Base-by-base conservation (phyloP, 2,113 vertebrate genomes). In the Nannospalax galili region DNA sequence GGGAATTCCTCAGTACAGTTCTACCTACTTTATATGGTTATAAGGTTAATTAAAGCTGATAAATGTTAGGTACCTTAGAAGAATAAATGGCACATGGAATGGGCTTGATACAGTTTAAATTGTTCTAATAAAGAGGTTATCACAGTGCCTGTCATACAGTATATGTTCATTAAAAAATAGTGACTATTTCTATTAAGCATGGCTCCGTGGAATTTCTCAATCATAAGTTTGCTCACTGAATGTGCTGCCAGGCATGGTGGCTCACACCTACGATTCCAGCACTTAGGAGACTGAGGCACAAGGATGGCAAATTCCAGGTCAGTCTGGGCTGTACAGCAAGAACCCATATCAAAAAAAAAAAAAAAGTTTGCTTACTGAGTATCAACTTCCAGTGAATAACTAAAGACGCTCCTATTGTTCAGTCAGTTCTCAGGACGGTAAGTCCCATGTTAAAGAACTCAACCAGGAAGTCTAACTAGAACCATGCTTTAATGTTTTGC, bases 141-240 rank as follows among this genome's bases (percentile, higher is more conserved):
- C 24, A 64, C n/a, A 87, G 19, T 73, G 4, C 48, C 42, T 69
- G 72, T 28, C 17, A 37, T 28, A 64, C 74, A 62, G 17, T 28
- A 64, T 64, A 65, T 32, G n/a, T 9, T 90, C 37, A 85, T 73
- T 96, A 48, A 89, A 96, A 84, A 4, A 32, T 11, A 88, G 88
- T 3, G 58, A 56, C 19, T 58, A 17, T 58, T 58, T 11, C 58
- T 58, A 17, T 58, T 58, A n/a, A n/a, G n/a, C n/a, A n/a, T n/a
- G n/a, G n/a, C n/a, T n/a, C n/a, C n/a, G n/a, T n/a, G 58, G 58
- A 11, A 22, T 15, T 84, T 48, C 32, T 28, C 30, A 67, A 5
- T 35, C 62, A 84, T 3, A 56, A 84, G 58, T 78, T 85, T 72
- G 35, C 74, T 70, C 30, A 32, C 37, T 88, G 14, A 86, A 14